Evolutionary conservation across 1,140 invertebrate genomes (phyloP).

Genomic region (Chymomyza costata): DNA sequence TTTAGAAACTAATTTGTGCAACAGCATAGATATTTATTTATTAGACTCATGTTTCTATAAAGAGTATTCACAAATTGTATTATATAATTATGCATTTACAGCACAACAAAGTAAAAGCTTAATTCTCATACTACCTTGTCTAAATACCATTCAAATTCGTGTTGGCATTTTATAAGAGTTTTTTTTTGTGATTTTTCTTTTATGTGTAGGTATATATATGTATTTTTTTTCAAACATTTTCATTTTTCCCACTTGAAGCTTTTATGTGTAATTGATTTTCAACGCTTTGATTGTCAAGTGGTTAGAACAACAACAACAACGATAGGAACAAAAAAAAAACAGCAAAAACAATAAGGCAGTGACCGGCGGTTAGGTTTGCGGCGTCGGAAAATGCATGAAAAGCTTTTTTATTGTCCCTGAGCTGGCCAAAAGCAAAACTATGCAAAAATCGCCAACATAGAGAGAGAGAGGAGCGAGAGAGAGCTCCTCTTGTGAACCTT

Average conservation of each 20-base stretch:
- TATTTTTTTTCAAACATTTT: conserved; percentile 54
- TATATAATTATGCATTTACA: too few relatives aligned
- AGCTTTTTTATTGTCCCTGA: neutral
- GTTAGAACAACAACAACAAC: conserved; percentile 25
- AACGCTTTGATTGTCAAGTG: conserved; percentile 67
- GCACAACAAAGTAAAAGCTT: too few relatives aligned
- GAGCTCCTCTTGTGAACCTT: too few relatives aligned
- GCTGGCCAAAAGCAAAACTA: conserved; percentile 13
- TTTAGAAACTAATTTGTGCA: too few relatives aligned
- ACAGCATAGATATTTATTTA: too few relatives aligned
- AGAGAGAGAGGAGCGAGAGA: neutral
- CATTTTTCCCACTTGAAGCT: conserved; percentile 55
- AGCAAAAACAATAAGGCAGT: neutral
- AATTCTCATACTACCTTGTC: too few relatives aligned
- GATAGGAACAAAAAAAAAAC: conserved; percentile 23
- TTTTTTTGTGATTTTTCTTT: conserved; percentile 28
- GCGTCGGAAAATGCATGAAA: neutral
- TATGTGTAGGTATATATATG: too few relatives aligned
- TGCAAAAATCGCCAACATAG: conserved; percentile 8
- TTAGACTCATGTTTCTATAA: too few relatives aligned
- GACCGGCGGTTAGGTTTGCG: neutral
- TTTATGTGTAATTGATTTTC: conserved; percentile 64
- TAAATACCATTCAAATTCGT: too few relatives aligned
- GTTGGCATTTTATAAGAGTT: too few relatives aligned
- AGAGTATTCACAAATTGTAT: too few relatives aligned